Evolutionary conservation across 2,113 vertebrate species (phyloP).

Genomic region (Aegotheles bennettii): DNA sequence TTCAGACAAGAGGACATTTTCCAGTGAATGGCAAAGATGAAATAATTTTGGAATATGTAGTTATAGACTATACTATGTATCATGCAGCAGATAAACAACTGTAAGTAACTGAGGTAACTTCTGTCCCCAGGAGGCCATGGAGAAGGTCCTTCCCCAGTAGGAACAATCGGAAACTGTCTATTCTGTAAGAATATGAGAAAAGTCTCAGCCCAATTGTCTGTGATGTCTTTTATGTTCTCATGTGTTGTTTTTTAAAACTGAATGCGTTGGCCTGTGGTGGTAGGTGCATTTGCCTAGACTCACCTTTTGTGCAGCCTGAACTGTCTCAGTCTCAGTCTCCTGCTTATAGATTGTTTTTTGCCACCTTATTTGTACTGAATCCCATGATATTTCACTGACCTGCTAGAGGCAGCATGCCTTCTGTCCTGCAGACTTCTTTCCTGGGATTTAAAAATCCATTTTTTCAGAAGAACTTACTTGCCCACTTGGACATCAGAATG

Average conservation of each 20-base stretch:
- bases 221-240: neutral
- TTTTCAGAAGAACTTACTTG: neutral
- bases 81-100: neutral
- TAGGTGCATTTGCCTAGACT: neutral
- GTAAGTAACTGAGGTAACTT: neutral
- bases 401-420: neutral
- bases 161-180: neutral
- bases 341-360: neutral
- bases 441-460: neutral
- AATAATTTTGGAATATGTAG: neutral
- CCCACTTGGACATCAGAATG: neutral
- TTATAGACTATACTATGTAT: neutral
- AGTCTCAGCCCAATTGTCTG: neutral
- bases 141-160: neutral
- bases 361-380: neutral
- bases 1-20: neutral
- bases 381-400: neutral
- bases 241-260: accelerated
- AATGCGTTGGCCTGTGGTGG: neutral
- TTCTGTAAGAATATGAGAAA: neutral
- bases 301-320: neutral
- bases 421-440: neutral
- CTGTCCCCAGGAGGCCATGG: accelerated
- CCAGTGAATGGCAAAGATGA: neutral
- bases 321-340: neutral